Percentiles rank a stretch among this genome's conserved stretches.
Evolutionary conservation across 2,888 invertebrate genomes (phyloP).

Genomic region (Eupithecia dodoneata): DNA sequence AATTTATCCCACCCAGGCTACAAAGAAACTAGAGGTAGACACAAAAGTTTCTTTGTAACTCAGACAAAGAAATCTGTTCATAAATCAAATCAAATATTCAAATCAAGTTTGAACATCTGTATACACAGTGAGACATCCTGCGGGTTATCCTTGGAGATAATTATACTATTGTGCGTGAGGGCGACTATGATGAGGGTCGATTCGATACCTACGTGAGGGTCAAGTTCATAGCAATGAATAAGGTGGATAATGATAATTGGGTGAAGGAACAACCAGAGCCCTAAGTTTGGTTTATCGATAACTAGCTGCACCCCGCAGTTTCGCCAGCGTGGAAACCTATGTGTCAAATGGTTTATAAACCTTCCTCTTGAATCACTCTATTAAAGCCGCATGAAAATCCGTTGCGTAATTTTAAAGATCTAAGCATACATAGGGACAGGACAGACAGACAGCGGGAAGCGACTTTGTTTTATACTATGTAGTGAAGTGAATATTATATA

Average conservation of each 20-base stretch:
- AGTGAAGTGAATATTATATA: too few species aligned
- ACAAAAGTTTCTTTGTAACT: background rate
- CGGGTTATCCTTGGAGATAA: conserved; percentile 56
- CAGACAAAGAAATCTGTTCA: conserved; percentile 1
- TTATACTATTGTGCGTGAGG: conserved; percentile 59
- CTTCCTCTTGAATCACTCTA: too few species aligned
- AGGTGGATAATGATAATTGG: background rate
- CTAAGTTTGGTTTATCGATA: too few species aligned
- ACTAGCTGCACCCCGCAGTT: too few species aligned
- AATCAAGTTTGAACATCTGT: conserved; percentile 28
- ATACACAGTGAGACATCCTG: conserved; percentile 37
- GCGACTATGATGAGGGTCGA: conserved; percentile 28
- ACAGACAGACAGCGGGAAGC: too few species aligned
- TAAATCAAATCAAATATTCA: background rate
- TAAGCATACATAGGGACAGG: too few species aligned
- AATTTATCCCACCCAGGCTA: background rate
- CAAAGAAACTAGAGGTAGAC: background rate
- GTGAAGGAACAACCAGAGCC: background rate
- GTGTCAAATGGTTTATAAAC: too few species aligned
- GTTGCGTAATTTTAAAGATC: too few species aligned
- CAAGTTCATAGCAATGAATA: conserved; percentile 32
- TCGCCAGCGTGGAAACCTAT: too few species aligned
- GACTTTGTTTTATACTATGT: too few species aligned
- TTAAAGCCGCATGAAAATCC: too few species aligned
- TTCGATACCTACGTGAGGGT: conserved; percentile 46